phyloP scores from a whole-genome alignment of 1,140 invertebrate genomes.

The Bombus terrestris region DNA sequence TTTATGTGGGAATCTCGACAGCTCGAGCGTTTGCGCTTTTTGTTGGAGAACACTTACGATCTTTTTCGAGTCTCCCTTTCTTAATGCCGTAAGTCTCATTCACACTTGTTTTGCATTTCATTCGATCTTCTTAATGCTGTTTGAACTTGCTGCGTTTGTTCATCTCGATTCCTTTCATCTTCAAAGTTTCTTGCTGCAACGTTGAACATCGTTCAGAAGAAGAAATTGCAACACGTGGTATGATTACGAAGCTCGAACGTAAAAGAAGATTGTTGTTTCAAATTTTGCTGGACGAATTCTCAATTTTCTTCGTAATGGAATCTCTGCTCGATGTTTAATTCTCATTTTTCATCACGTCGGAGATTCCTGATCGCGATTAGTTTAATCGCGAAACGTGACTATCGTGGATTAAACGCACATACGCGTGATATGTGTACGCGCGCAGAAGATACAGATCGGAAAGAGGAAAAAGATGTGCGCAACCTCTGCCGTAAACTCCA shows the following conservation, averaged over 20 bases:
- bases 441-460: not conserved
- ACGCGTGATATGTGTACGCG: not conserved
- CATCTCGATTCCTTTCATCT: not conserved
- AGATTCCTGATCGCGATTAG: not conserved
- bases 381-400: not conserved
- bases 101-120: not conserved
- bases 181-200: not conserved
- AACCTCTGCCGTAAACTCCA: not conserved
- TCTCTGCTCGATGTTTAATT: not conserved
- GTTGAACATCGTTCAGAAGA: not conserved
- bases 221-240: not conserved
- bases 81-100: not conserved
- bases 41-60: not conserved
- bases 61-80: not conserved
- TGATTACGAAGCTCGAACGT: not conserved
- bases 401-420: not conserved
- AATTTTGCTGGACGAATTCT: not conserved
- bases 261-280: too few relatives aligned
- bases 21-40: slow-evolving; percentile 1
- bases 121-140: not conserved
- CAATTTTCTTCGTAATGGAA: not conserved
- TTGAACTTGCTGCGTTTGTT: not conserved
- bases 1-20: slow-evolving; percentile 6
- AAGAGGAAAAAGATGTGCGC: not conserved
- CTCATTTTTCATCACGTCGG: not conserved